Conservation (phyloP, 2,888 invertebrate genomes). For the Mythimna ferrago region DNA sequence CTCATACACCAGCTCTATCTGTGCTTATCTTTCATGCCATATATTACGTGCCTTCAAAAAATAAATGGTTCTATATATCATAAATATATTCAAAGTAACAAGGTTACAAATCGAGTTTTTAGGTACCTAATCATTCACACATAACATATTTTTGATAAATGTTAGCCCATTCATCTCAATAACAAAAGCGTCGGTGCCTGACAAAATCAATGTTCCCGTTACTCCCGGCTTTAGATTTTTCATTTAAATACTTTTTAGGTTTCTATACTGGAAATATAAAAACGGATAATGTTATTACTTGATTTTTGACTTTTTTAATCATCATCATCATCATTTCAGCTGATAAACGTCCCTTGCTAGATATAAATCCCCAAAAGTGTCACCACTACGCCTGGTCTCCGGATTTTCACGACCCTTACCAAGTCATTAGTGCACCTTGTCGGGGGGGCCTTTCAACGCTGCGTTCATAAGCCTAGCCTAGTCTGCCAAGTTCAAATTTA, state of each 20-base stretch:
- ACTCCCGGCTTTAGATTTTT: conserved; percentile 17
- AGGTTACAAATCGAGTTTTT: conserved; percentile 35
- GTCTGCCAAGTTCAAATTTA: too few relatives aligned
- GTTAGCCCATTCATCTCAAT: conserved; percentile 47
- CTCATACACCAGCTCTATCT: too few relatives aligned
- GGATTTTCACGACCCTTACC: too few relatives aligned
- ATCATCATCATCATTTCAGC: too few relatives aligned
- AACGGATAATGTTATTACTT: background rate
- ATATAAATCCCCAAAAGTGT: too few relatives aligned
- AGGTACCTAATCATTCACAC: conserved; percentile 24
- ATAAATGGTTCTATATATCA: conserved; percentile 13
- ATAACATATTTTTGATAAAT: conserved; percentile 47
- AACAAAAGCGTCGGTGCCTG: conserved; percentile 32
- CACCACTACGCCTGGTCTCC: too few relatives aligned
- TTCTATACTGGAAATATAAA: background rate
- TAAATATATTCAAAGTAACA: conserved; percentile 8
- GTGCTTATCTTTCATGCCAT: background rate
- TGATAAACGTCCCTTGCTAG: too few relatives aligned
- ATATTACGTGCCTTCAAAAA: background rate
- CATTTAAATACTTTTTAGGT: conserved; percentile 20
- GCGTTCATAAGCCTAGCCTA: too few relatives aligned
- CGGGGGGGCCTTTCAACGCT: too few relatives aligned
- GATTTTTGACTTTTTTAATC: background rate
- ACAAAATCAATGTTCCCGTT: conserved; percentile 31
- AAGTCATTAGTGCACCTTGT: too few relatives aligned